phyloP scores from a whole-genome alignment of 2,113 vertebrate species.

The Gobio gobio region DNA sequence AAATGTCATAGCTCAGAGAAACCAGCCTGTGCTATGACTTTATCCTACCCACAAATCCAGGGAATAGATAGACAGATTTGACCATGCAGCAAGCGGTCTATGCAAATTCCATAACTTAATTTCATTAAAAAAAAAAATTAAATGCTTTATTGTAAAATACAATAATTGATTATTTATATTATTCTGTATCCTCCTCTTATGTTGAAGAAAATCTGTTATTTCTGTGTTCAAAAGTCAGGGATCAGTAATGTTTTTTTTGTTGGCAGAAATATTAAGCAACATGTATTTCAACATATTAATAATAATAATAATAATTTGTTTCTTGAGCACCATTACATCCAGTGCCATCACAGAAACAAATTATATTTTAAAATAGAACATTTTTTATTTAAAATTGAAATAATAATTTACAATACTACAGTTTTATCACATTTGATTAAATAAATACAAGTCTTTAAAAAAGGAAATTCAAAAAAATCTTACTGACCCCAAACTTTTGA shows the following conservation, averaged over 20 bases:
- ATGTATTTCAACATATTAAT: too few relatives aligned
- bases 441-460: too few relatives aligned
- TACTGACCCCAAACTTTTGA: too few relatives aligned
- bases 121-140: neutral
- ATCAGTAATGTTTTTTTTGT: neutral
- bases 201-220: neutral
- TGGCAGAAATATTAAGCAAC: too few relatives aligned
- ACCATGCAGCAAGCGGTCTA: neutral
- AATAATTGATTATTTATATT: neutral
- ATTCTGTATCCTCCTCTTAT: neutral
- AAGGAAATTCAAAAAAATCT: too few relatives aligned
- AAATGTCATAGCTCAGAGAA: constrained; percentile 42
- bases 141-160: neutral
- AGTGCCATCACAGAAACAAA: too few relatives aligned
- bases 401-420: too few relatives aligned
- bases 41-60: constrained; percentile 17
- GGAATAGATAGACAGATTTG: neutral
- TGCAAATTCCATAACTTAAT: neutral
- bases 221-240: neutral
- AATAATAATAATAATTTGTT: too few relatives aligned
- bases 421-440: neutral
- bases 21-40: constrained; percentile 9
- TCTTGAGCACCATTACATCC: too few relatives aligned
- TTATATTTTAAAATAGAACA: too few relatives aligned
- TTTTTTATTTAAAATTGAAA: too few relatives aligned